These are phyloP conservation scores for Oxygymnocypris stewartii DNA, from an alignment of 2,113 vertebrate species.

Conservation along the genomic window DNA sequence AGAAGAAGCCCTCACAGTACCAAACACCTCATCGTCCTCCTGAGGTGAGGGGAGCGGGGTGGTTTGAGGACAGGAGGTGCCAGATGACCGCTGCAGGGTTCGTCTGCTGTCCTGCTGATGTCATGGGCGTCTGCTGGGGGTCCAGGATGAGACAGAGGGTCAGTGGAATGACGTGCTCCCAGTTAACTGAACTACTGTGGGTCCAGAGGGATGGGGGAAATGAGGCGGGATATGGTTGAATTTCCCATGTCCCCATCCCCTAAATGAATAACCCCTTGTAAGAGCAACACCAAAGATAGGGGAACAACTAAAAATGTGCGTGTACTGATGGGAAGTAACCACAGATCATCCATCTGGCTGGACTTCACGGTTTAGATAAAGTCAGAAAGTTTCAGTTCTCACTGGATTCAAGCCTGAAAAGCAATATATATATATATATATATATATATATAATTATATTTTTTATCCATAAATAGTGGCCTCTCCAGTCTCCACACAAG, in stretches of 20 bases:
- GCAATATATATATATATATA: neutral
- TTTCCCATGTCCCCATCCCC: constrained; percentile 52
- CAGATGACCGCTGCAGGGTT: neutral
- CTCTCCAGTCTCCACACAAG: neutral
- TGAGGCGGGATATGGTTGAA: constrained; percentile 34
- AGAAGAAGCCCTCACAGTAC: neutral
- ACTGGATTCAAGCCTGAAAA: neutral
- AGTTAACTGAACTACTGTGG: constrained; percentile 34
- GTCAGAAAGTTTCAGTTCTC: neutral
- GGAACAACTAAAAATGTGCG: constrained; percentile 5
- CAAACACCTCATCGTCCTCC: neutral
- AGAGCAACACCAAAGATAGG: constrained; percentile 4
- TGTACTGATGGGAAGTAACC: constrained; percentile 13
- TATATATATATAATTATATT: no score
- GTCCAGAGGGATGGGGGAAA: constrained; percentile 14
- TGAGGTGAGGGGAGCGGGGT: neutral
- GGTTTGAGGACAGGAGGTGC: constrained; percentile 10
- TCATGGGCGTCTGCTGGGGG: constrained; percentile 43
- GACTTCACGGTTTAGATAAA: neutral
- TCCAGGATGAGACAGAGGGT: constrained; percentile 44
- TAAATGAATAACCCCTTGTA: constrained; percentile 37
- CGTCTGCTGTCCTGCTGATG: constrained; percentile 39
- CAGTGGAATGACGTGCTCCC: constrained; percentile 39
- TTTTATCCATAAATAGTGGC: neutral
- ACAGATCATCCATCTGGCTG: neutral